Evolutionary conservation across 2,888 invertebrate genomes (phyloP).

Genomic region (Microlaimidae sp.): DNA sequence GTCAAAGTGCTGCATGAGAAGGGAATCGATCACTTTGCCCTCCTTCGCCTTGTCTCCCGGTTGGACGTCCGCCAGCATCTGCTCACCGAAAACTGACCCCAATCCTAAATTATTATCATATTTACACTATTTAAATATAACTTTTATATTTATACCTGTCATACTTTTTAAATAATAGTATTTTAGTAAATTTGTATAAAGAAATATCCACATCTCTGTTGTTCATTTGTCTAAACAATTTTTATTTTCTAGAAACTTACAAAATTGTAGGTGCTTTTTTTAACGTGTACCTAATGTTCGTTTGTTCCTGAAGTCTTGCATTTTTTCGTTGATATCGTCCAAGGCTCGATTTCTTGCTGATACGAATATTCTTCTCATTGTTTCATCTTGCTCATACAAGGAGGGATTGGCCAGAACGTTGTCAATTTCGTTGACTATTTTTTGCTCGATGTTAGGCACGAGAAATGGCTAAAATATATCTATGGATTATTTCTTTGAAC

Average conservation of each 20-base stretch:
- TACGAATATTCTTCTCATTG: conserved; percentile 50
- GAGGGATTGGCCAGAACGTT: conserved; percentile 49
- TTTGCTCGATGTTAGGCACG: too few relatives aligned
- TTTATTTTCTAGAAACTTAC: background rate
- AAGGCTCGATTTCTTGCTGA: conserved; percentile 67
- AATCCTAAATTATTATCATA: conserved; percentile 50
- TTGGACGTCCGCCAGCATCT: conserved; percentile 54
- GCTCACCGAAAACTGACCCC: conserved; percentile 61
- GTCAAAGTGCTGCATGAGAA: conserved; percentile 25
- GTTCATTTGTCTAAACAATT: too few relatives aligned
- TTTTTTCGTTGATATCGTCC: conserved; percentile 57
- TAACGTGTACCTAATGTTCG: conserved; percentile 48
- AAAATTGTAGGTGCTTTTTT: too few relatives aligned
- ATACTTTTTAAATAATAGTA: too few relatives aligned
- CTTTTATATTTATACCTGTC: too few relatives aligned
- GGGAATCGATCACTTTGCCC: conserved; percentile 38
- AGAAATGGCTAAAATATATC: too few relatives aligned
- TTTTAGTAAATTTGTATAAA: too few relatives aligned
- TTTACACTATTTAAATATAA: too few relatives aligned
- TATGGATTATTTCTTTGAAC: too few relatives aligned
- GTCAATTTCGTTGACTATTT: too few relatives aligned
- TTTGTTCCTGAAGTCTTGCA: conserved; percentile 70
- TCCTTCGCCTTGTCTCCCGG: conserved; percentile 61
- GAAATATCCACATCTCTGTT: too few relatives aligned
- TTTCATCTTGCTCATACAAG: conserved; percentile 30